Conservation (phyloP, 2,888 invertebrate genomes). For the Flabesymbios commensalis region DNA sequence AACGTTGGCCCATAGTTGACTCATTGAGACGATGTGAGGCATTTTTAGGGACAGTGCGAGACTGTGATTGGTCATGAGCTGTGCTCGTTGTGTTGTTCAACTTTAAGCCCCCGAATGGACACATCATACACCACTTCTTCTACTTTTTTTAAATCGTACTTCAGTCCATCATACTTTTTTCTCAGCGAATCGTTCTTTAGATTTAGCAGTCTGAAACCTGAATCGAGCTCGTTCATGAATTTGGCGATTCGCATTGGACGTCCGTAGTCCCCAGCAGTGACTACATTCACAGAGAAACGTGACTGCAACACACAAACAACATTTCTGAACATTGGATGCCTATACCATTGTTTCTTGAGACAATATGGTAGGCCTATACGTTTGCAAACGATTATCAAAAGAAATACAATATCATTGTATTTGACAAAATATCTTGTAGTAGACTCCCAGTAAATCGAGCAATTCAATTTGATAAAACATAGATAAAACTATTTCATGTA, state of each 20-base stretch:
- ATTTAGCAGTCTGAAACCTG: conserved; percentile 86
- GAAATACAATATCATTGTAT: neutral
- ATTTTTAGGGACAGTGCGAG: too few species aligned
- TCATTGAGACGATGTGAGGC: too few species aligned
- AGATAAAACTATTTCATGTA: neutral
- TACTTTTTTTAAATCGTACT: conserved; percentile 89
- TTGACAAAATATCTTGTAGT: too few species aligned
- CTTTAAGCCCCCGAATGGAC: conserved; percentile 53
- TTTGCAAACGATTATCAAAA: neutral
- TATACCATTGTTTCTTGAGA: conserved; percentile 3
- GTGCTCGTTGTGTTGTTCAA: too few species aligned
- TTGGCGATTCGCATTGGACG: conserved; percentile 80
- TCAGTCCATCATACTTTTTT: conserved; percentile 72
- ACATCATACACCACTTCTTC: conserved; percentile 67
- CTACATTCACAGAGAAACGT: conserved; percentile 61
- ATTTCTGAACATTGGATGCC: too few species aligned
- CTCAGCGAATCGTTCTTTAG: conserved; percentile 89
- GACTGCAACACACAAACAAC: conserved; percentile 51
- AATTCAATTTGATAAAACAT: neutral
- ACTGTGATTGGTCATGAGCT: too few species aligned
- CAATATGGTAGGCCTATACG: neutral
- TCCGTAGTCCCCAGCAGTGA: conserved; percentile 75
- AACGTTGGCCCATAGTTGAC: too few species aligned
- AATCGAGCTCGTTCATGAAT: conserved; percentile 84
- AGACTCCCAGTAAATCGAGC: too few species aligned